These are phyloP conservation scores for Protonemura montana DNA, from an alignment of 2,888 invertebrate genomes.

Conservation along the genomic window DNA sequence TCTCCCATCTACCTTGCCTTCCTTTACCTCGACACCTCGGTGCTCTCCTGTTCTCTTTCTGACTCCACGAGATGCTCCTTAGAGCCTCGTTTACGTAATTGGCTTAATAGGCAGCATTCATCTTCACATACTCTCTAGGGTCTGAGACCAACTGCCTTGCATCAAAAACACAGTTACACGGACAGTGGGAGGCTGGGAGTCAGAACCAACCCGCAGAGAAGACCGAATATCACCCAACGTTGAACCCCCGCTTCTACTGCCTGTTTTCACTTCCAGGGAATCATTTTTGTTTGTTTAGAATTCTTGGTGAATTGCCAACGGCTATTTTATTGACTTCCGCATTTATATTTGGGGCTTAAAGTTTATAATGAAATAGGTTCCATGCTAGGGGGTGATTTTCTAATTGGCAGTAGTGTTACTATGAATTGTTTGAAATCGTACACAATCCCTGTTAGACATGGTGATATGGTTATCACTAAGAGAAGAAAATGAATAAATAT, in stretches of 20 bases:
- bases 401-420: too few species aligned
- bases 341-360: neutral
- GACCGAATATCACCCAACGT: too few species aligned
- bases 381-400: too few species aligned
- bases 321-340: neutral
- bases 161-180: neutral
- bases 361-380: neutral
- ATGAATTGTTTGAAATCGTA: too few species aligned
- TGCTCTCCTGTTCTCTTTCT: neutral
- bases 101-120: slow-evolving; percentile 41
- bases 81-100: slow-evolving; percentile 39
- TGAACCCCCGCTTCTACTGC: too few species aligned
- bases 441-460: too few species aligned
- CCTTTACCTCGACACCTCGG: slow-evolving; percentile 22
- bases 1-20: neutral
- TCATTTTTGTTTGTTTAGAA: neutral
- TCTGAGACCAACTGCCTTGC: neutral
- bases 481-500: neutral
- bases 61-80: slow-evolving; percentile 8
- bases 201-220: too few species aligned
- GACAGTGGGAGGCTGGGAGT: too few species aligned
- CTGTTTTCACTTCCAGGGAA: too few species aligned
- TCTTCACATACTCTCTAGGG: slow-evolving; percentile 29
- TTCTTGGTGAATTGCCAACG: neutral
- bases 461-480: too few species aligned